Conservation (phyloP, 2,888 invertebrate species). For the Lingula anatina region DNA sequence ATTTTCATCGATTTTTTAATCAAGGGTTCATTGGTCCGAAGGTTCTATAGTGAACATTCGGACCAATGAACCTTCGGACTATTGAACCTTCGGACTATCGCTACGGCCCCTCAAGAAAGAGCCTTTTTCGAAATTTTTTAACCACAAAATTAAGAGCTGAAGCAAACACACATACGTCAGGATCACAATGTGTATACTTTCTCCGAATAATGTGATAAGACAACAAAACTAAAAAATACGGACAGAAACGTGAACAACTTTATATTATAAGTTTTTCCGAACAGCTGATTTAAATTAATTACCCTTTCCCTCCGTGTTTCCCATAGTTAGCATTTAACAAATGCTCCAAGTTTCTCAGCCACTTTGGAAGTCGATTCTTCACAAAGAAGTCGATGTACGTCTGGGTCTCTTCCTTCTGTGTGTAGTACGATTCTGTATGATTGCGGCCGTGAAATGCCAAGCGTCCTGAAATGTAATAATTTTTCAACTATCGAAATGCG, state of each 20-base stretch:
- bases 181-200: too few species aligned
- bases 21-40: too few species aligned
- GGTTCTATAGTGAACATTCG: too few species aligned
- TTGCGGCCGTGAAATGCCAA: constrained; percentile 30
- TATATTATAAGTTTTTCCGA: not conserved
- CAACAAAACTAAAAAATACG: not conserved
- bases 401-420: constrained; percentile 30
- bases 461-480: constrained; percentile 28
- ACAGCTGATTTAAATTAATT: constrained; percentile 2
- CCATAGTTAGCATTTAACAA: constrained; percentile 26
- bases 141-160: too few species aligned
- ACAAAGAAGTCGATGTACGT: constrained; percentile 30
- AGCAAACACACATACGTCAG: not conserved
- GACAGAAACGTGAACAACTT: not conserved
- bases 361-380: constrained; percentile 22
- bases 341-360: constrained; percentile 26
- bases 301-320: constrained; percentile 24
- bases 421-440: constrained; percentile 20
- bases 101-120: too few species aligned
- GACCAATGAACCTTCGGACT: too few species aligned
- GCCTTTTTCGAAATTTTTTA: too few species aligned
- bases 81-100: too few species aligned
- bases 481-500: too few species aligned
- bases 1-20: too few species aligned
- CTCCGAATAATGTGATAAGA: too few species aligned